Evolutionary conservation across 2,888 invertebrate genomes (phyloP).

Genomic region (Polyommatus iphigenia): DNA sequence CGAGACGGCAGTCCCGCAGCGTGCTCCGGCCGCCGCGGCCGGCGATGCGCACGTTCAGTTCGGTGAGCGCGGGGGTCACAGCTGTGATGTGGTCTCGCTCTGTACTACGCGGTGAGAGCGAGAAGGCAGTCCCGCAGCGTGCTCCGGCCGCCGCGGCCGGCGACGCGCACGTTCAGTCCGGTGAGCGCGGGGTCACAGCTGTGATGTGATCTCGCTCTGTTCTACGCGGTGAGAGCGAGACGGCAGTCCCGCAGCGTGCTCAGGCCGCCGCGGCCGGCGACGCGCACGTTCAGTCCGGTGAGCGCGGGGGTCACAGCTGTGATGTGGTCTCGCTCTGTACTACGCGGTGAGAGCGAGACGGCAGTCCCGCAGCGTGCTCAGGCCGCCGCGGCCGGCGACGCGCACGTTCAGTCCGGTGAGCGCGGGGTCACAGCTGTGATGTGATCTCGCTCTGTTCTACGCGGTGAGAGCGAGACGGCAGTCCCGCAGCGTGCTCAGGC

Average conservation of each 20-base stretch:
- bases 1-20: constrained; percentile 43
- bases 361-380: constrained; percentile 43
- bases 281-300: constrained; percentile 23
- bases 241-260: constrained; percentile 43
- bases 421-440: too few species aligned
- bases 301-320: constrained; percentile 50
- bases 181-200: constrained; percentile 55
- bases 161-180: constrained; percentile 44
- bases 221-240: constrained; percentile 31
- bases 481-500: constrained; percentile 38
- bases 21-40: constrained; percentile 36
- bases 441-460: too few species aligned
- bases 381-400: constrained; percentile 44
- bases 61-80: constrained; percentile 51
- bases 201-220: too few species aligned
- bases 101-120: constrained; percentile 36
- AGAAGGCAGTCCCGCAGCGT: constrained; percentile 43
- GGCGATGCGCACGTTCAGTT: neutral
- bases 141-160: constrained; percentile 40
- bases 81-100: neutral
- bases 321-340: neutral
- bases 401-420: constrained; percentile 43
- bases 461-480: constrained; percentile 41
- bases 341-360: constrained; percentile 40
- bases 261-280: constrained; percentile 35